Percentiles rank a stretch among this genome's conserved stretches.
phyloP scores from a whole-genome alignment of 2,113 vertebrate species.

The Rhinichthys klamathensis region DNA sequence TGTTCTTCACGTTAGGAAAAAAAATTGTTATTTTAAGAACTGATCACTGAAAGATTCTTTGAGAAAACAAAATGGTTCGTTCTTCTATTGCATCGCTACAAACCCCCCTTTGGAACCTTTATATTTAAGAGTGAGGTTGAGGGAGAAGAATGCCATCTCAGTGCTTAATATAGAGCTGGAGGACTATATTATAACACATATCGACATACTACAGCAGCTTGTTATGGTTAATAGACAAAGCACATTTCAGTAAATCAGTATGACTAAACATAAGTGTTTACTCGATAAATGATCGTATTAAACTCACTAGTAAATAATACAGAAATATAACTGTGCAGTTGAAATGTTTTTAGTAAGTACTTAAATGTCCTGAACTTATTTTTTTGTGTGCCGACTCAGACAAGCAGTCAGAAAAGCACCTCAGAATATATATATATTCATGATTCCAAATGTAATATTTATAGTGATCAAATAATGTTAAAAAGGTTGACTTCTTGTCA shows the following conservation, averaged over 20 bases:
- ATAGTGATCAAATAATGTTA: conserved; percentile 17
- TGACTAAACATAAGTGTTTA: conserved; percentile 8
- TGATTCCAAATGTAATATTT: conserved; percentile 24
- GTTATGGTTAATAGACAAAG: neutral
- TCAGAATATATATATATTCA: neutral
- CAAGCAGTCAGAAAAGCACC: neutral
- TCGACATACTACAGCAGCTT: neutral
- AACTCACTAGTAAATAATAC: conserved; percentile 15
- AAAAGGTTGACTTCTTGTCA: conserved; percentile 12
- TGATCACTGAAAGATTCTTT: neutral
- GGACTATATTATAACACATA: neutral
- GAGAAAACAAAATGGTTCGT: neutral
- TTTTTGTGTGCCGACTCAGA: neutral
- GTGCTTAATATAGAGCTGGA: neutral
- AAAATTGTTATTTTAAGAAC: neutral
- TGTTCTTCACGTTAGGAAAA: neutral
- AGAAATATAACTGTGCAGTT: conserved; percentile 35
- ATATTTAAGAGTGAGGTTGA: neutral
- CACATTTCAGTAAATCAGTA: conserved; percentile 2
- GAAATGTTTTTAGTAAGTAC: conserved; percentile 41
- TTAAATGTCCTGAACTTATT: conserved; percentile 24
- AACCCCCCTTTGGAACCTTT: too few relatives aligned
- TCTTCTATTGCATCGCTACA: too few relatives aligned
- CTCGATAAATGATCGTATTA: neutral
- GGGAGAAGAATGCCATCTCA: neutral